Evolutionary conservation across 2,797 vertebrate species (phyloP).

Genomic region (Alauda arvensis): DNA sequence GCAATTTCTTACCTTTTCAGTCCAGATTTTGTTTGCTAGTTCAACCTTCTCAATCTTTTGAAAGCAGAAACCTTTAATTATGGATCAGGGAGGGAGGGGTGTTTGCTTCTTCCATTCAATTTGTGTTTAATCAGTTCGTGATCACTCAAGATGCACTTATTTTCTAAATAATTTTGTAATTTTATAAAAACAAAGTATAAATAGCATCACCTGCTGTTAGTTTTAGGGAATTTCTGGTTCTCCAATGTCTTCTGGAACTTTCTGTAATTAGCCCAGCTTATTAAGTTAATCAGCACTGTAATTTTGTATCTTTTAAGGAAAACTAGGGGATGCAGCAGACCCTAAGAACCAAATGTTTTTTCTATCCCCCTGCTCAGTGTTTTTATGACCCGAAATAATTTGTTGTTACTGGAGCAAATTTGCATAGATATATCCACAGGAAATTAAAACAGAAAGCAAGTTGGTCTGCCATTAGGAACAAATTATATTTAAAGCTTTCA

Average conservation of each 20-base stretch:
- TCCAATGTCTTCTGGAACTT: background rate
- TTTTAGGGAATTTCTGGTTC: conserved; percentile 3
- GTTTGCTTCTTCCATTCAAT: background rate
- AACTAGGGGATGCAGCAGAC: background rate
- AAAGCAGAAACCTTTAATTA: background rate
- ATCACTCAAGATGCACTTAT: background rate
- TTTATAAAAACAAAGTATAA: background rate
- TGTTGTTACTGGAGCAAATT: background rate
- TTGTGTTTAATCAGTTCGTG: background rate
- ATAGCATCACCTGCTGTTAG: conserved; percentile 21
- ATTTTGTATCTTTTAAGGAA: background rate
- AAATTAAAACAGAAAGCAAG: background rate
- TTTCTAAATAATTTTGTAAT: background rate
- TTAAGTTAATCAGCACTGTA: background rate
- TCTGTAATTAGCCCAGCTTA: background rate
- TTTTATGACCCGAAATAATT: background rate
- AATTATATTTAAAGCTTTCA: background rate
- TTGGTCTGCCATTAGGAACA: background rate
- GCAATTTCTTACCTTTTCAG: background rate
- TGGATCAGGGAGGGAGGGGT: background rate
- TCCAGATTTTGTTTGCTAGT: background rate
- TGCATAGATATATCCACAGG: background rate
- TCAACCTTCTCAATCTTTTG: background rate
- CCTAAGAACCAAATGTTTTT: background rate
- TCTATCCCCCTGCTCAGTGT: background rate